phyloP scores from a whole-genome alignment of 2,113 vertebrate species.

The Regulus satrapa region DNA sequence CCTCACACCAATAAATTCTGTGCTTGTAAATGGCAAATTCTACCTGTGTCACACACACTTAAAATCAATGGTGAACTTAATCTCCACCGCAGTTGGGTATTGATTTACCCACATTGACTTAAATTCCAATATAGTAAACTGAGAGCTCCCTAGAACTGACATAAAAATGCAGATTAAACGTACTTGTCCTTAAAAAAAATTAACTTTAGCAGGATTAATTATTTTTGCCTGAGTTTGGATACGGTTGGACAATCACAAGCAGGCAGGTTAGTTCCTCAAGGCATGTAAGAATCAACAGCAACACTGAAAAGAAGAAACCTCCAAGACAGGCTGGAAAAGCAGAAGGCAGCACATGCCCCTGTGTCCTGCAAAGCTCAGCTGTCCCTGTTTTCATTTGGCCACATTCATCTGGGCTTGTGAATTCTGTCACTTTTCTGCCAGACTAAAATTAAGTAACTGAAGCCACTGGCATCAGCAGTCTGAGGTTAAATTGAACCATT shows the following conservation, averaged over 20 bases:
- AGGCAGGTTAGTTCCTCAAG: not conserved
- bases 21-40: slow-evolving; percentile 24
- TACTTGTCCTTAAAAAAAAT: not conserved
- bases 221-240: not conserved
- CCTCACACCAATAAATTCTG: not conserved
- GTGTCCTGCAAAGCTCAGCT: not conserved
- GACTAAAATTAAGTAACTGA: not conserved
- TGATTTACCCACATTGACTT: slow-evolving; percentile 8
- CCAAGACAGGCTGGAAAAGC: not conserved
- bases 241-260: not conserved
- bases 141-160: not conserved
- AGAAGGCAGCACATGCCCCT: not conserved
- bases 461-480: not conserved
- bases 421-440: not conserved
- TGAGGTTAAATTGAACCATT: not conserved
- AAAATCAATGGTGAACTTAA: slow-evolving; percentile 12
- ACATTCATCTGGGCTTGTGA: not conserved
- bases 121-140: not conserved
- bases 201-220: not conserved
- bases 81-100: not conserved
- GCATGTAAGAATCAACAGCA: not conserved
- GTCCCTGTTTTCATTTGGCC: not conserved
- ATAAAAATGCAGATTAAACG: not conserved
- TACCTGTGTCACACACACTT: not conserved
- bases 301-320: not conserved